These are phyloP conservation scores for Podarcis lilfordi DNA, from an alignment of 2,797 vertebrate genomes.

Conservation along the genomic window DNA sequence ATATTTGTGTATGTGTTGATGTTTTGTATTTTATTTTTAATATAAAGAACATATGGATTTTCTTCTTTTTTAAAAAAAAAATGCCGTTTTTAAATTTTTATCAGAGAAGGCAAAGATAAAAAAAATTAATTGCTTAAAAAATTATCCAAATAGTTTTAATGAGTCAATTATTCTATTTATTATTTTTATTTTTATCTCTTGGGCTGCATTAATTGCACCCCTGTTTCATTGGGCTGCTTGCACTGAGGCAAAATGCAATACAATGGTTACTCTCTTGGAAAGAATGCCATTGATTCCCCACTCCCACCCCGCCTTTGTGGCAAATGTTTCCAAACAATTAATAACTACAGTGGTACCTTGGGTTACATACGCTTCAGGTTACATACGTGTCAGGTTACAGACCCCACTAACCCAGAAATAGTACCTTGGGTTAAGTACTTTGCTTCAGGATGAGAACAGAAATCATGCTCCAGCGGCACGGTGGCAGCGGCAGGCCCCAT, in stretches of 20 bases:
- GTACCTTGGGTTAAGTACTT: too few species aligned
- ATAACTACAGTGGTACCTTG: too few species aligned
- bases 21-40: background rate
- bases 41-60: background rate
- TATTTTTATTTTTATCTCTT: background rate
- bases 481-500: too few species aligned
- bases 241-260: conserved; percentile 6
- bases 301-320: conserved; percentile 30
- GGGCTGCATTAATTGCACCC: background rate
- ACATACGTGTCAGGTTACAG: too few species aligned
- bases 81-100: background rate
- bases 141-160: background rate
- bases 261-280: background rate
- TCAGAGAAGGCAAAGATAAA: background rate
- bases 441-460: too few species aligned
- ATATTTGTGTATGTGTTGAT: background rate
- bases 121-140: too few species aligned
- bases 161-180: background rate
- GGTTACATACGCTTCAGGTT: too few species aligned
- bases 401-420: too few species aligned
- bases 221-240: background rate
- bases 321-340: conserved; percentile 20
- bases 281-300: background rate
- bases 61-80: background rate
- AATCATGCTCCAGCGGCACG: too few species aligned